Base-by-base conservation (phyloP, 2,888 invertebrate genomes). In the Melieria omissa region DNA sequence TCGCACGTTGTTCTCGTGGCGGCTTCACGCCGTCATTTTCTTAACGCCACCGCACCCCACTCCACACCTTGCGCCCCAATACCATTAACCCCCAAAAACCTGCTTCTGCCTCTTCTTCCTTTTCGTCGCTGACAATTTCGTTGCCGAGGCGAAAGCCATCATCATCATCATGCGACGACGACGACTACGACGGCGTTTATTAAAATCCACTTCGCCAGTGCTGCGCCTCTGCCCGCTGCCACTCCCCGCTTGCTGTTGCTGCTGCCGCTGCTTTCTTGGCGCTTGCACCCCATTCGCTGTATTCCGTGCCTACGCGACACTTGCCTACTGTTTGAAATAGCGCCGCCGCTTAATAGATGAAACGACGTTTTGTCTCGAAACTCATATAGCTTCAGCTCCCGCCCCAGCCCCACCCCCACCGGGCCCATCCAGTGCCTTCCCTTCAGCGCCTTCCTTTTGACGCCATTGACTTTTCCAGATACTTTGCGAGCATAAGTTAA, bases 151-250 rank as follows among this genome's bases (percentile, higher is more conserved):
- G 16, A 47, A 14, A 12, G 16, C 47, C 55, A 4, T 46, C 9
- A 44, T 45, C 29, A n/a, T 46, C 14, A 14, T 46, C 44, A 8
- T 14, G 47, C 49, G 16, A 10, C 16, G 55, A 10, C 16, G 55
- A 14, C 57, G 47, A 54, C 42, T 44, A 7, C 45, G 42, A 44
- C 72, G 75, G 74, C 78, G 75, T 78, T 78, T 78, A 79, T 79
- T 78, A 77, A 79, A 79, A 79, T 76, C 74, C 73, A 73, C 77
- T 76, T 74, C 65, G 64, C 69, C 68, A 71, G 16, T 72, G 72
- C 66, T 62, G 45, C 55, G 44, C 44, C 63, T 5, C 12, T 5
- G 5, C 1, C 10, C 10, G 10, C 52, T 60, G 14, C 12, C 8
- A 8, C 52, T 49, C 44, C n/a, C 29, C 60, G 47, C 49, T 10